Evolutionary conservation across 2,888 invertebrate genomes (phyloP), one percentile per base, ranked within the genome.

Genomic region (Mythimna lalbum): DNA sequence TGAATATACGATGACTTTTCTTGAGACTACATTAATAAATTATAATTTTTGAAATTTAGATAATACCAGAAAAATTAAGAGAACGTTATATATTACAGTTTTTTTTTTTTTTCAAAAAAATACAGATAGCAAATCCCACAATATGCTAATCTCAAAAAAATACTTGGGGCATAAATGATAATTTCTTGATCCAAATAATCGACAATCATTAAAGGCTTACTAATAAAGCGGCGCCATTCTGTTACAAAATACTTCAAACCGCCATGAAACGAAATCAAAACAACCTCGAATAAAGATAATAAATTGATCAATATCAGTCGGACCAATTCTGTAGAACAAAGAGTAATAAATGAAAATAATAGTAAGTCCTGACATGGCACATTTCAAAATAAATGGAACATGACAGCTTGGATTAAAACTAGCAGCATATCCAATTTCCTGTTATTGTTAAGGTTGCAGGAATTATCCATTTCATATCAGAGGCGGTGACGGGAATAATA

Each of bases 371-470:
- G 43, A 50, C 31, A 39, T 14, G 3, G n/a, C 47, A 49, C 5
- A 56, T 55, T 55, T 43, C 1, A 67, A 62, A 73, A 73, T 60
- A 47, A 60, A 73, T 36, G 50, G 5, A 21, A 52, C 49, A n/a
- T 31, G 33, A 10, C 14, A 31, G 52, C 2, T 74, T 31, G n/a
- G 12, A 68, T 68, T 55, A 59, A 59, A 62, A 62, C 49, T 59
- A 52, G 43, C 14, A 23, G 23, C 63, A 79, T 27, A 27, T 60
- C 19, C 36, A 52, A 63, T 56, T 36, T 74, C 21, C 39, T 62
- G 31, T 23, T 64, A 56, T 49, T 69, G 39, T 49, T 77, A 23
- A 56, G 4, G 36, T 60, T 49, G 36, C 21, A 49, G n/a, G 19
- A 33, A 60, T 68, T 52, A 52, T 63, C 55, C 39, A 56, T 63